Evolutionary conservation across 2,797 vertebrate species (phyloP), one percentile per base, ranked within the genome.

Genomic region (Pseudochromis fuscus): DNA sequence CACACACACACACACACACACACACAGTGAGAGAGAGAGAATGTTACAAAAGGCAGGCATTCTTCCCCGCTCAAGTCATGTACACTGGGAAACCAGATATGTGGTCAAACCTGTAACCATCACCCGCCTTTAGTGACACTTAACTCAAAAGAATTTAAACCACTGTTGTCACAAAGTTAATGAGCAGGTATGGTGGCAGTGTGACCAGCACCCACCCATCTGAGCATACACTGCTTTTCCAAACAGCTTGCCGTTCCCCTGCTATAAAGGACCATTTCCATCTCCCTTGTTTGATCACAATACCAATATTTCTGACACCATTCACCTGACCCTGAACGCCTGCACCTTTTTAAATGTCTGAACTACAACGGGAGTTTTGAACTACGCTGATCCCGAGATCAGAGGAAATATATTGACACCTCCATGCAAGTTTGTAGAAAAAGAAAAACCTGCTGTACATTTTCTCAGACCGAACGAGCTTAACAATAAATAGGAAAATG

Each of bases 41-140:
- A 6, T 24, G 7, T 19, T 15, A 30, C 0, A 10, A 0, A 4
- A n/a, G 0, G 3, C 25, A 30, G 3, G 13, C 48, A 71, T 68
- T 50, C 13, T 1, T 44, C 18, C 40, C 11, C 27, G 12, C 5
- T 0, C 8, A 12, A 4, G 38, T 45, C n/a, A 49, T 3, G 4
- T 0, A 0, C 7, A 30, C 2, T 1, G 0, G 13, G 28, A 7
- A 55, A 30, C 21, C 49, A 74, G 63, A 42, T 48, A 86, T 82
- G 79, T 18, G 19, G 77, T 56, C 71, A 66, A 52, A 83, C 84
- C 55, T 78, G 76, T 45, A 57, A 33, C 15, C 19, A 28, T 16
- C 15, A 9, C 7, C 48, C 19, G 38, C 2, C 38, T 42, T 16
- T 8, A 7, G 31, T 33, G 31, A 42, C 31, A 24, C 31, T 4